phyloP scores from a whole-genome alignment of 2,113 vertebrate genomes.

The Patagioenas fasciata region DNA sequence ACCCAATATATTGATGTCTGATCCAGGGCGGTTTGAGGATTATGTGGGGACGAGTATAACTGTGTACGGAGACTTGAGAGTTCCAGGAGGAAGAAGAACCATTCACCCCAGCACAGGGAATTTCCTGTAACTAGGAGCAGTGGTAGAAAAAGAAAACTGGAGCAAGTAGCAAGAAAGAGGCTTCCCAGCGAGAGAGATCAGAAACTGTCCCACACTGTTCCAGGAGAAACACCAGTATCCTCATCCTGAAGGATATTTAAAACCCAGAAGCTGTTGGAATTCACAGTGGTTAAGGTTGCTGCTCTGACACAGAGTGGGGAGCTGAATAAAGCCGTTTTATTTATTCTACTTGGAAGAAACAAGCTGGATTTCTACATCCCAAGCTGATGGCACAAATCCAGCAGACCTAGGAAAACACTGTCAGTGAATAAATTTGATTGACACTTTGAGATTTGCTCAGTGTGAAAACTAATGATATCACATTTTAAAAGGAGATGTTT shows the following conservation, averaged over 20 bases:
- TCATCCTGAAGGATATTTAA: background rate
- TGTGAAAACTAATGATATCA: background rate
- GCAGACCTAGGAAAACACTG: background rate
- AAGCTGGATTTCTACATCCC: background rate
- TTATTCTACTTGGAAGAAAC: background rate
- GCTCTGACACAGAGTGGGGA: background rate
- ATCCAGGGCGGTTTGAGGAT: fast-evolving
- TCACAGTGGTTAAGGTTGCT: background rate
- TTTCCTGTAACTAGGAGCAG: background rate
- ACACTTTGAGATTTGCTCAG: background rate
- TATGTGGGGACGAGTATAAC: background rate
- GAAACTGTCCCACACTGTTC: background rate
- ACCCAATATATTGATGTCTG: background rate
- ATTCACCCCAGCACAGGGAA: background rate
- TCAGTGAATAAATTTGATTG: background rate
- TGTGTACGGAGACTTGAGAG: background rate
- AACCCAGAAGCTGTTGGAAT: background rate
- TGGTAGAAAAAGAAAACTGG: background rate
- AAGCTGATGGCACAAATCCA: background rate
- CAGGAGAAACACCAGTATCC: background rate
- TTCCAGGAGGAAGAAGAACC: background rate
- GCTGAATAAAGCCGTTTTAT: background rate
- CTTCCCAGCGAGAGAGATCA: background rate
- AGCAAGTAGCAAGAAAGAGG: background rate
- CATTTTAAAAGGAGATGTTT: background rate